phyloP scores from a whole-genome alignment of 2,797 vertebrate species.

The Nannoperca australis region DNA sequence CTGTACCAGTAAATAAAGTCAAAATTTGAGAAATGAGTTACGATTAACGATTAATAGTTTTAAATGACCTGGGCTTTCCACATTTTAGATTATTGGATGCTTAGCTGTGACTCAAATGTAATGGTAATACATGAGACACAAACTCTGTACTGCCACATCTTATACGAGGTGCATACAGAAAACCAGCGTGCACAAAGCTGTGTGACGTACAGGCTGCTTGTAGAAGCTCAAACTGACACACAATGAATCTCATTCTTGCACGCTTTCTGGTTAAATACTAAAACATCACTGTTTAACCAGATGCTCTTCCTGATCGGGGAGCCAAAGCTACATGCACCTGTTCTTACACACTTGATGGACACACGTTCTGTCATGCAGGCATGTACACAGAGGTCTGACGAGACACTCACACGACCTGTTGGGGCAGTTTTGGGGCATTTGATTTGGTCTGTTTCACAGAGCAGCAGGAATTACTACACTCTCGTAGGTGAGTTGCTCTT shows the following conservation, averaged over 20 bases:
- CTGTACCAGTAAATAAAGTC: not conserved
- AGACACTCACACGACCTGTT: slow-evolving; percentile 76
- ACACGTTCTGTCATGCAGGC: slow-evolving; percentile 2
- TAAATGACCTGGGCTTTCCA: not conserved
- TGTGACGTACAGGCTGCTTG: not conserved
- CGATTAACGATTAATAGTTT: not conserved
- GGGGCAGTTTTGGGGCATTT: slow-evolving; percentile 80
- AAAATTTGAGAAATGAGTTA: not conserved
- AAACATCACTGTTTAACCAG: not conserved
- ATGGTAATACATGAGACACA: not conserved
- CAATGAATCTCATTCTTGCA: not conserved
- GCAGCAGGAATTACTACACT: slow-evolving; percentile 30
- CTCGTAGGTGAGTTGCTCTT: not conserved
- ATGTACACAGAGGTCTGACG: slow-evolving; percentile 29
- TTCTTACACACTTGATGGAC: not conserved
- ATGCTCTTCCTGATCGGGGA: not conserved
- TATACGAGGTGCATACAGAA: not conserved
- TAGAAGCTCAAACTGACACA: not conserved
- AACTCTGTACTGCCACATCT: not conserved
- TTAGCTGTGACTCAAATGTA: not conserved
- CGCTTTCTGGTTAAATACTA: not conserved
- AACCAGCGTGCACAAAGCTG: not conserved
- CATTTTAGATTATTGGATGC: not conserved
- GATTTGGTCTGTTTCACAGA: slow-evolving; percentile 48
- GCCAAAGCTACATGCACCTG: slow-evolving; percentile 6